Percentiles rank a stretch among this genome's conserved stretches.
Evolutionary conservation across 2,888 invertebrate species (phyloP).

Genomic region (Chrysina gloriosa): DNA sequence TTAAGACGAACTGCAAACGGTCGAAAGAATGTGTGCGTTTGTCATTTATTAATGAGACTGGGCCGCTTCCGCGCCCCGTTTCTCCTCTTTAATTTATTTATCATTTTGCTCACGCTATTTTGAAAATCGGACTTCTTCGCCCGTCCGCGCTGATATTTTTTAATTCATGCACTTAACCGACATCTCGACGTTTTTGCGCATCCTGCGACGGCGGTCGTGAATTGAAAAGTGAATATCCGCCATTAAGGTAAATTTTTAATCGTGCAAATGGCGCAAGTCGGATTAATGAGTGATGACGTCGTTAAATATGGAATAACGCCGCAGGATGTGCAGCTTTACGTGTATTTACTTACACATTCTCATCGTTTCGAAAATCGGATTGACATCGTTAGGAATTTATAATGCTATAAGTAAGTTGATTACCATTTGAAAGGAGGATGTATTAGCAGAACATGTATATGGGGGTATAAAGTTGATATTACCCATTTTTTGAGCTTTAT

Average conservation of each 20-base stretch:
- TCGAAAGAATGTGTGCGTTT: slow-evolving; percentile 28
- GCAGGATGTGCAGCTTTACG: too few species aligned
- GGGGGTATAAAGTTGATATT: too few species aligned
- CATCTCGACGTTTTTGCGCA: background rate
- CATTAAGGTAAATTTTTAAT: slow-evolving; percentile 1
- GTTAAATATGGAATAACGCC: background rate
- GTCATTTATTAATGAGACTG: slow-evolving; percentile 26
- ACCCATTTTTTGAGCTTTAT: too few species aligned
- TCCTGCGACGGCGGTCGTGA: background rate
- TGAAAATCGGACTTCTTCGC: background rate
- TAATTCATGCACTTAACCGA: background rate
- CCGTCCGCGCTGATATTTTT: background rate
- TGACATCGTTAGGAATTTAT: background rate
- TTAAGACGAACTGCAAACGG: slow-evolving; percentile 31
- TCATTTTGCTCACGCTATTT: background rate
- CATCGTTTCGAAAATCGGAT: background rate
- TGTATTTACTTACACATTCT: background rate
- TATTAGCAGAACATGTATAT: too few species aligned
- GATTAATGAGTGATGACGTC: background rate
- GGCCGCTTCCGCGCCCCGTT: background rate
- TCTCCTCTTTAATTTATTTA: slow-evolving; percentile 5
- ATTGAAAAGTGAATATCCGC: background rate
- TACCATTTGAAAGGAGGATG: too few species aligned
- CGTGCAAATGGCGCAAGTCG: background rate
- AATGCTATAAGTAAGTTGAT: too few species aligned